phyloP scores from a whole-genome alignment of 2,113 vertebrate genomes.

The Porphyrio hochstetteri region DNA sequence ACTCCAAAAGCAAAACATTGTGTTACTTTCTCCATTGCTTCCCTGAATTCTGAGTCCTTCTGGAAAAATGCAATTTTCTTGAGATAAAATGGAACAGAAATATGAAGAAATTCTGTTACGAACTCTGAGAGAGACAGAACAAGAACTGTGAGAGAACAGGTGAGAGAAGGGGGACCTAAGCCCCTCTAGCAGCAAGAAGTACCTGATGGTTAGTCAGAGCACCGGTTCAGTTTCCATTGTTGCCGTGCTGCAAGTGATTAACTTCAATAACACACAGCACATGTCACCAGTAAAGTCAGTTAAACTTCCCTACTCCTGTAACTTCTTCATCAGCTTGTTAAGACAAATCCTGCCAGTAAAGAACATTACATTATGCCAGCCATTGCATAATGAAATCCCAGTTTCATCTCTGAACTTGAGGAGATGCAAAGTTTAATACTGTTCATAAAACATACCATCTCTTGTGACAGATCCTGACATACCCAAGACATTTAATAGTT shows the following conservation, averaged over 20 bases:
- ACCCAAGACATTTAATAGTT: neutral
- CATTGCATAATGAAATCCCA: neutral
- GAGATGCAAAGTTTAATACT: neutral
- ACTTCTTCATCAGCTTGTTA: neutral
- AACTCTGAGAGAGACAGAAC: neutral
- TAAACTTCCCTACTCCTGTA: neutral
- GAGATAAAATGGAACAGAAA: neutral
- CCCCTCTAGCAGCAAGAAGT: neutral
- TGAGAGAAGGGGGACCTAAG: neutral
- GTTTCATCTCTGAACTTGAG: neutral
- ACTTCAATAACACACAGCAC: neutral
- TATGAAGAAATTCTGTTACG: neutral
- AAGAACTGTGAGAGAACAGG: neutral
- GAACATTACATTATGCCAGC: neutral
- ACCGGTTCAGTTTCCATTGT: rapidly evolving
- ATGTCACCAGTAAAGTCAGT: neutral
- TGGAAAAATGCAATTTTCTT: neutral
- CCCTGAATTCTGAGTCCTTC: neutral
- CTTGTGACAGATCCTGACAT: neutral
- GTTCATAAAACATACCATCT: neutral
- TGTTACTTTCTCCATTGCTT: neutral
- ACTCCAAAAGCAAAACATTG: neutral
- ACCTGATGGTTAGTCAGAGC: neutral
- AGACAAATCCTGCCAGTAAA: neutral
- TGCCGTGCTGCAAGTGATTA: neutral